Evolutionary conservation across 2,113 vertebrate genomes (phyloP).

Genomic region (Cynoglossus semilaevis): DNA sequence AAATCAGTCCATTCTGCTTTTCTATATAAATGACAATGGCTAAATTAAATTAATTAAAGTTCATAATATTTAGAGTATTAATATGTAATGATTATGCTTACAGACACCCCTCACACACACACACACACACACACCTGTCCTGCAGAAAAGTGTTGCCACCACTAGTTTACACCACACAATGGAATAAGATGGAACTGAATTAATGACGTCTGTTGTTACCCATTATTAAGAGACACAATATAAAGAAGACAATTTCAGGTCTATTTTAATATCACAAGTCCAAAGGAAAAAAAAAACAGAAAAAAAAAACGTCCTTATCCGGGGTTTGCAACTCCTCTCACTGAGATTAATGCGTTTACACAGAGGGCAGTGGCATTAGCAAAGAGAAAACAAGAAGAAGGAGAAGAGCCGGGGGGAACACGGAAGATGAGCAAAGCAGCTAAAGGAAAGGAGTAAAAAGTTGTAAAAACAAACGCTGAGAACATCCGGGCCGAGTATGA

Average conservation of each 20-base stretch:
- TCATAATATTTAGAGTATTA: no score
- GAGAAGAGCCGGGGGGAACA: neutral
- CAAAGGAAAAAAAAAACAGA: neutral
- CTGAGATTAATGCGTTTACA: slow-evolving; percentile 3
- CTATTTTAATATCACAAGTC: slow-evolving; percentile 58
- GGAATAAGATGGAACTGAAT: no score
- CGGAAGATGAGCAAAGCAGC: neutral
- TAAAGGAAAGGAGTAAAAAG: neutral
- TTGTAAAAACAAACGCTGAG: neutral
- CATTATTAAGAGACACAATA: no score
- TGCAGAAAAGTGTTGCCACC: no score
- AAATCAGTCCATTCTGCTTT: no score
- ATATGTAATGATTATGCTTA: no score
- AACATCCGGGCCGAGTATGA: neutral
- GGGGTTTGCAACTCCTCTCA: slow-evolving; percentile 11
- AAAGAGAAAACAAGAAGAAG: neutral
- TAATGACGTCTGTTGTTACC: no score
- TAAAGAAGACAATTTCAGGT: slow-evolving; percentile 9
- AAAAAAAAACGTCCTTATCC: slow-evolving; percentile 10
- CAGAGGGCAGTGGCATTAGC: slow-evolving; percentile 5
- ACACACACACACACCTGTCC: no score
- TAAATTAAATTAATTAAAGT: no score
- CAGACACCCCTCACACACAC: no score
- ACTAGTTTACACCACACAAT: no score
- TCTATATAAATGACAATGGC: no score